Evolutionary conservation across 2,113 vertebrate species (phyloP).

Genomic region (Zosterops lateralis): DNA sequence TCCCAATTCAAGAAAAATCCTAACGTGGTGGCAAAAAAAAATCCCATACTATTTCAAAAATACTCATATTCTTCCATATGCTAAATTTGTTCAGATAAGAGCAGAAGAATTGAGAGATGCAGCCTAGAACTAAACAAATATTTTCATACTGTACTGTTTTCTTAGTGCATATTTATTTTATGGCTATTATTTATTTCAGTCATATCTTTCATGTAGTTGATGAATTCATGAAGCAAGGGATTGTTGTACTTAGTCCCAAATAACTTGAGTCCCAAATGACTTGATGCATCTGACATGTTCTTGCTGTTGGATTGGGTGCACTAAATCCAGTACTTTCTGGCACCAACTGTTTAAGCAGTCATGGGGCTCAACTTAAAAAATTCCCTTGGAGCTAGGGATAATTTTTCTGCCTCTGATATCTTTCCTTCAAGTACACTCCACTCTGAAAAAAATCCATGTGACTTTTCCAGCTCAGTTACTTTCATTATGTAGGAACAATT

Average conservation of each 20-base stretch:
- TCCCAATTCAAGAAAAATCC: not conserved
- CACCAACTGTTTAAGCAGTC: not conserved
- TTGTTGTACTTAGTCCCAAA: not conserved
- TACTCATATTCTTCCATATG: not conserved
- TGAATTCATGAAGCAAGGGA: not conserved
- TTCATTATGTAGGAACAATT: not conserved
- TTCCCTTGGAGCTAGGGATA: not conserved
- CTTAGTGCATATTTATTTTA: not conserved
- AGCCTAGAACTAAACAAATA: not conserved
- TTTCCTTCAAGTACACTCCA: not conserved
- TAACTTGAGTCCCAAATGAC: not conserved
- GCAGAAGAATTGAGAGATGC: not conserved
- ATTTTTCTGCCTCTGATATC: not conserved
- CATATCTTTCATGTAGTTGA: not conserved
- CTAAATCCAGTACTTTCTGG: not conserved
- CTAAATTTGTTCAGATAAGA: not conserved
- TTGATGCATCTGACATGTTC: not conserved
- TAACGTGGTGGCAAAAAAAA: not conserved
- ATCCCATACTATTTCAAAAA: not conserved
- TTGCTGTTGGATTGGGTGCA: not conserved
- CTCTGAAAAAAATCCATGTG: not conserved
- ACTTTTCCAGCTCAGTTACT: not conserved
- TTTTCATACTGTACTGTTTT: not conserved
- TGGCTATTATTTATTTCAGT: not conserved
- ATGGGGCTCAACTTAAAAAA: not conserved